Percentiles rank a stretch among this genome's conserved stretches.
phyloP scores from a whole-genome alignment of 2,113 vertebrate genomes.

The Prochilodus magdalenae region DNA sequence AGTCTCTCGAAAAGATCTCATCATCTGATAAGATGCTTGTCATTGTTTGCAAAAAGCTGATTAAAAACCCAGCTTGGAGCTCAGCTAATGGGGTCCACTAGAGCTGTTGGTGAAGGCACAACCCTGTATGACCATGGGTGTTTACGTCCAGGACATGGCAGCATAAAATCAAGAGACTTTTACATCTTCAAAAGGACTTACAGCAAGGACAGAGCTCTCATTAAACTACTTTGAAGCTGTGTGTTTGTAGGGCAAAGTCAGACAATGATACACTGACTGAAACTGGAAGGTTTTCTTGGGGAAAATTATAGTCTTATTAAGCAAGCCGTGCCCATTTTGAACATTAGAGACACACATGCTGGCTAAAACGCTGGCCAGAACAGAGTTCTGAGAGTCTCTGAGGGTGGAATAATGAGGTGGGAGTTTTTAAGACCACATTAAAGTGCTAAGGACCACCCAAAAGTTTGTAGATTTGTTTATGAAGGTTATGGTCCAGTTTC shows the following conservation, averaged over 20 bases:
- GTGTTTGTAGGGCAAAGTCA: neutral
- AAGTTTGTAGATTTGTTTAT: no score
- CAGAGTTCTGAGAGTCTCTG: conserved; percentile 3
- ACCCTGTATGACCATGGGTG: neutral
- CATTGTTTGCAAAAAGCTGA: conserved; percentile 7
- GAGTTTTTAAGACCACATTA: neutral
- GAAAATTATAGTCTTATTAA: neutral
- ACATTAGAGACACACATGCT: conserved; percentile 10
- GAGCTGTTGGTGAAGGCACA: neutral
- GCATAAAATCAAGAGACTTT: neutral
- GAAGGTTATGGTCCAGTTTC: no score
- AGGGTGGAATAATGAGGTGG: conserved; percentile 3
- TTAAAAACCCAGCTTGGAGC: neutral
- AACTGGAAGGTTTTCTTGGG: conserved; percentile 21
- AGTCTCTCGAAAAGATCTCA: neutral
- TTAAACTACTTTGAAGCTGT: neutral
- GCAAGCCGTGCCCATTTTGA: neutral
- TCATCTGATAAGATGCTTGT: neutral
- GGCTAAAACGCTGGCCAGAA: neutral
- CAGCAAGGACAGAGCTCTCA: neutral
- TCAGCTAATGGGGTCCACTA: neutral
- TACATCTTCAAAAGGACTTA: neutral
- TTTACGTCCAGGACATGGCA: conserved; percentile 2
- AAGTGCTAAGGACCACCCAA: neutral
- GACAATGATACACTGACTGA: neutral